Percentiles rank a stretch among this genome's conserved stretches.
Conservation (phyloP, 2,888 invertebrate genomes). For the Caenorhabditis plicata region DNA sequence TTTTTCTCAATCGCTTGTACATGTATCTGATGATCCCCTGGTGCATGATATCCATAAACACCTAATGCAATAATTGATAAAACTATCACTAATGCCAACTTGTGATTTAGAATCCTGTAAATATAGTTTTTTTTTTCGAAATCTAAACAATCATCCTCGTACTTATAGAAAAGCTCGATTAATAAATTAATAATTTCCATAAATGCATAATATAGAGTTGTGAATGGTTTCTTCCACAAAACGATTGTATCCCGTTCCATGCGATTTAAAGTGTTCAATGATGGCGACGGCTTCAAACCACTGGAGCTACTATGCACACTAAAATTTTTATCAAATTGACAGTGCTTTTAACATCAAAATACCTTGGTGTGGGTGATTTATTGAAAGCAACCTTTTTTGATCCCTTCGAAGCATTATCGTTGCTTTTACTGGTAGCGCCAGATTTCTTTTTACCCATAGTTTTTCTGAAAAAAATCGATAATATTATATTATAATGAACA, state of each 20-base stretch:
- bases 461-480: too few relatives aligned
- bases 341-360: conserved; percentile 22
- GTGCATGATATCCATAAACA: conserved; percentile 63
- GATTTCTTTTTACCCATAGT: too few relatives aligned
- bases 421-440: too few relatives aligned
- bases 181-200: conserved; percentile 59
- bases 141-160: conserved; percentile 1
- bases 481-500: too few relatives aligned
- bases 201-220: conserved; percentile 67
- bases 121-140: neutral
- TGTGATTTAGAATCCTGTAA: conserved; percentile 64
- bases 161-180: conserved; percentile 40
- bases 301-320: too few relatives aligned
- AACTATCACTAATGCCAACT: conserved; percentile 43
- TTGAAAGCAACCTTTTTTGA: too few relatives aligned
- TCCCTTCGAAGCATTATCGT: too few relatives aligned
- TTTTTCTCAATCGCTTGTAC: conserved; percentile 58
- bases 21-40: conserved; percentile 66
- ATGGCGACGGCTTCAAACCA: conserved; percentile 52
- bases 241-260: conserved; percentile 66
- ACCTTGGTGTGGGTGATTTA: neutral
- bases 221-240: conserved; percentile 67
- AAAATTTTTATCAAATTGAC: too few relatives aligned
- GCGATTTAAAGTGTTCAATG: conserved; percentile 51
- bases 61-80: conserved; percentile 47